Evolutionary conservation across 2,113 vertebrate genomes (phyloP).

Genomic region (Chionis minor): DNA sequence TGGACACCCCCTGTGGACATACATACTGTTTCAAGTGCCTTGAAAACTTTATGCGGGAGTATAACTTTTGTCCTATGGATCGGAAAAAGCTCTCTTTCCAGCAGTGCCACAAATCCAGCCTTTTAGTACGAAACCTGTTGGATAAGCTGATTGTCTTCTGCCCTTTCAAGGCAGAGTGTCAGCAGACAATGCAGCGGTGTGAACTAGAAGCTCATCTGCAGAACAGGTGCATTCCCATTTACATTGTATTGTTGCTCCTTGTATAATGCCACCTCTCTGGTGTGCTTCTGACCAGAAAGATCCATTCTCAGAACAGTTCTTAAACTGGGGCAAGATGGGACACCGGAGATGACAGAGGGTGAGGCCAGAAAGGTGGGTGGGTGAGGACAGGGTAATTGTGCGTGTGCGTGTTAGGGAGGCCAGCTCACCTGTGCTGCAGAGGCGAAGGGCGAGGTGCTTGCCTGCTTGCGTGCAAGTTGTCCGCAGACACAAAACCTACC

Average conservation of each 20-base stretch:
- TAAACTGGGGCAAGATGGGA: not conserved
- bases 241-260: not conserved
- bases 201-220: slow-evolving; percentile 91
- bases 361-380: slow-evolving; percentile 35
- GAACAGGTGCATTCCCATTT: slow-evolving; percentile 79
- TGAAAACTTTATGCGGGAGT: slow-evolving; percentile 88
- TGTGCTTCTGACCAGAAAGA: not conserved
- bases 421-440: not conserved
- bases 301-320: not conserved
- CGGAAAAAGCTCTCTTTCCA: slow-evolving; percentile 84
- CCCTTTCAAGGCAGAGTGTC: slow-evolving; percentile 82
- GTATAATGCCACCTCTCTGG: not conserved
- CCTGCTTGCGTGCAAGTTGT: not conserved
- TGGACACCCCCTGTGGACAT: slow-evolving; percentile 93
- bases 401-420: not conserved
- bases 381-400: not conserved
- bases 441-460: not conserved
- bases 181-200: slow-evolving; percentile 86
- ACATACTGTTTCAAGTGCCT: slow-evolving; percentile 90
- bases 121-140: slow-evolving; percentile 88
- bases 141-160: slow-evolving; percentile 87
- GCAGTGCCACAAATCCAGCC: slow-evolving; percentile 87
- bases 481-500: not conserved
- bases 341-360: not conserved
- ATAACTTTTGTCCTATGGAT: slow-evolving; percentile 90